These are phyloP conservation scores for Tadarida brasiliensis DNA, from an alignment of 2,797 vertebrate species.

Conservation along the genomic window DNA sequence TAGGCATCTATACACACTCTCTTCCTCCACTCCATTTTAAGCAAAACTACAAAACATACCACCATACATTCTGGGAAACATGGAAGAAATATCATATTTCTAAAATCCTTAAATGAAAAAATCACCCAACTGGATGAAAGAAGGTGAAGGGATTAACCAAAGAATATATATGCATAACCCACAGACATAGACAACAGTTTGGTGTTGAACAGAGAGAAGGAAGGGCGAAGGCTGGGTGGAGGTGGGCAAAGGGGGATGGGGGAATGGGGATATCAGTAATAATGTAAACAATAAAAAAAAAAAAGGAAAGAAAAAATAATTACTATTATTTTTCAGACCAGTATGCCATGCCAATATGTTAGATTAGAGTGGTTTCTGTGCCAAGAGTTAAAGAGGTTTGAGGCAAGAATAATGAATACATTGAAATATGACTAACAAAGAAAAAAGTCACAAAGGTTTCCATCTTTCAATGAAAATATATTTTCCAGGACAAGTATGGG, in stretches of 20 bases:
- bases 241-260: background rate
- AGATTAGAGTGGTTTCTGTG: conserved; percentile 41
- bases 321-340: conserved; percentile 9
- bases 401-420: conserved; percentile 24
- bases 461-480: conserved; percentile 1
- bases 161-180: background rate
- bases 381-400: conserved; percentile 21
- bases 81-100: background rate
- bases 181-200: background rate
- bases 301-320: conserved; percentile 35
- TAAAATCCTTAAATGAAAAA: conserved; percentile 17
- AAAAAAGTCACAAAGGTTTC: background rate
- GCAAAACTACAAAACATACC: conserved; percentile 28
- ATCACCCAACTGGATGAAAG: background rate
- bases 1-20: background rate
- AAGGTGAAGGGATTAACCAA: background rate
- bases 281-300: background rate
- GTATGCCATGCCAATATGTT: background rate
- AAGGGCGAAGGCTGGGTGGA: background rate
- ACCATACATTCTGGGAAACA: background rate
- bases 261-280: background rate
- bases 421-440: conserved; percentile 42
- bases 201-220: background rate
- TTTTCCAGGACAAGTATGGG: conserved; percentile 13
- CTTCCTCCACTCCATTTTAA: background rate